phyloP scores from a whole-genome alignment of 2,113 vertebrate species.

The Ammospiza caudacuta region DNA sequence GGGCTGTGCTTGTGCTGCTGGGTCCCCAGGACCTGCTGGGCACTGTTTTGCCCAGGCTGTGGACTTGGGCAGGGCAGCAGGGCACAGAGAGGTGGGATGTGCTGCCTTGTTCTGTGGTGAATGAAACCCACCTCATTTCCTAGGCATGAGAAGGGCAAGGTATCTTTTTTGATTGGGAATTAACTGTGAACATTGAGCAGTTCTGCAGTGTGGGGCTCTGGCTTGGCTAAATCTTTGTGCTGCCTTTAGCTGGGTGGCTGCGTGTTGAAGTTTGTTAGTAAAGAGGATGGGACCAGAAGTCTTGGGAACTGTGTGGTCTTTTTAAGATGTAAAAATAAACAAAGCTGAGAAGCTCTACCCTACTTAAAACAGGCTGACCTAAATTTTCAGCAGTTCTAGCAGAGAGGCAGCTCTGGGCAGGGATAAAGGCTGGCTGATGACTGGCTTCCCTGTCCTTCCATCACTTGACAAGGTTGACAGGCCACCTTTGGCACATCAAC shows the following conservation, averaged over 20 bases:
- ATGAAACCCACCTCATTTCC: neutral
- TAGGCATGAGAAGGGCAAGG: neutral
- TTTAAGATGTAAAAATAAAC: constrained; percentile 60
- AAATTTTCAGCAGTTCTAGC: constrained; percentile 31
- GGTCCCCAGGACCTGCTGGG: constrained; percentile 26
- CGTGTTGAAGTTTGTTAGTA: neutral
- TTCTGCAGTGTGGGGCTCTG: neutral
- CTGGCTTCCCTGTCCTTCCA: neutral
- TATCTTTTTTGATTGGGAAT: constrained; percentile 13
- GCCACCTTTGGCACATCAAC: neutral
- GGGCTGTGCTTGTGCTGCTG: constrained; percentile 32
- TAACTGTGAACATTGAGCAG: neutral
- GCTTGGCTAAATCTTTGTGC: neutral
- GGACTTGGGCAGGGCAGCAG: constrained; percentile 7
- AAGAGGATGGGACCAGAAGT: constrained; percentile 27
- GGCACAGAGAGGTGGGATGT: neutral
- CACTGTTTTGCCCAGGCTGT: constrained; percentile 34
- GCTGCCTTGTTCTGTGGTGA: constrained; percentile 40
- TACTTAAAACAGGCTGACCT: constrained; percentile 61
- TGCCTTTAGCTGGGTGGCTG: constrained; percentile 26
- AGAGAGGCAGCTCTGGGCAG: neutral
- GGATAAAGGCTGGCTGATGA: neutral
- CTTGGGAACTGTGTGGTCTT: constrained; percentile 8
- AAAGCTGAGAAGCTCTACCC: constrained; percentile 55
- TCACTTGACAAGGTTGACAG: neutral